Evolutionary conservation across 2,797 vertebrate genomes (phyloP).

Genomic region (Phyllotis vaccarum): DNA sequence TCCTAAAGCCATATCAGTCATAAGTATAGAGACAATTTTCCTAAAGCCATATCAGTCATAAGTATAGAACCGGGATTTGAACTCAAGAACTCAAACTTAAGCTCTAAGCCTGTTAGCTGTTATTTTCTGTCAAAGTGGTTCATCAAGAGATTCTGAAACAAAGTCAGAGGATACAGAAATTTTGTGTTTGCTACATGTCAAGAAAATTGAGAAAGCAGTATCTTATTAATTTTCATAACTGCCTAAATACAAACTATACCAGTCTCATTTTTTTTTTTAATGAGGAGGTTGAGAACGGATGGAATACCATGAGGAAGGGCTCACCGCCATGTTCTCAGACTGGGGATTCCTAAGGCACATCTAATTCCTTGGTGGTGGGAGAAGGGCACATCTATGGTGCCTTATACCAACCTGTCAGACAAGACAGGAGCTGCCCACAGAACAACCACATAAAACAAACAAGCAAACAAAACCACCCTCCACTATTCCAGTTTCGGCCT

Average conservation of each 20-base stretch:
- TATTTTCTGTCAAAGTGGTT: background rate
- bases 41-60: background rate
- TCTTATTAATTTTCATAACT: background rate
- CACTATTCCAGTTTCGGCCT: background rate
- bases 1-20: background rate
- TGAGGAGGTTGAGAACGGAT: background rate
- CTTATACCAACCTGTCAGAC: background rate
- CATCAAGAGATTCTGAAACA: background rate
- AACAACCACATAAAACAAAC: background rate
- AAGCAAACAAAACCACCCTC: background rate
- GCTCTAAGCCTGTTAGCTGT: background rate
- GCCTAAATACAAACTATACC: background rate
- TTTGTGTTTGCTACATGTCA: background rate
- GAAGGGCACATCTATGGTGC: background rate
- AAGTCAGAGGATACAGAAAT: background rate
- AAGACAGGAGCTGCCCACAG: background rate
- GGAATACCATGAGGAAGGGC: background rate
- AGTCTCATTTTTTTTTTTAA: background rate
- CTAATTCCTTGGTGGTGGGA: background rate
- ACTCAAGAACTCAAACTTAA: background rate
- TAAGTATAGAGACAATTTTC: slow-evolving; percentile 44
- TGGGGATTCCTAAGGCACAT: background rate
- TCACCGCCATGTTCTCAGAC: background rate
- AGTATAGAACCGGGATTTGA: slow-evolving; percentile 4
- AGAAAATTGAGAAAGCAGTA: background rate